Conservation (phyloP, 1,140 invertebrate species). For the Pristionchus pacificus region DNA sequence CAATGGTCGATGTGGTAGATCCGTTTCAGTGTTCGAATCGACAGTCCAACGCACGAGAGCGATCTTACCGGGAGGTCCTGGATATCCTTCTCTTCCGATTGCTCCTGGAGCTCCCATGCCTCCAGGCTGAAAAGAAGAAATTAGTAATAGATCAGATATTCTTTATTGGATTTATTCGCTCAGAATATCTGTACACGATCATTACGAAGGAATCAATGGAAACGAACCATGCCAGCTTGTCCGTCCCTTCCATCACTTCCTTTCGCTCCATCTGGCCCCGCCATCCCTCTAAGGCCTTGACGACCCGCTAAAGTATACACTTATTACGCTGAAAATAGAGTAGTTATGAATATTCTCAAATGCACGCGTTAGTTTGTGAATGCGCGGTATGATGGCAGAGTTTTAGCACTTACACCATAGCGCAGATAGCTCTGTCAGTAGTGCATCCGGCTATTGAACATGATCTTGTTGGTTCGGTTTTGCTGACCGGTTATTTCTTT, state of each 20-base stretch:
- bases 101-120: slow-evolving; percentile 43
- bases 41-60: slow-evolving; percentile 29
- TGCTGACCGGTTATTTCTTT: neutral
- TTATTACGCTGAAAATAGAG: neutral
- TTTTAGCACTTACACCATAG: neutral
- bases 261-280: slow-evolving; percentile 45
- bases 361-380: neutral
- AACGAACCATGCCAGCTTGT: slow-evolving; percentile 45
- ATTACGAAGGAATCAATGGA: slow-evolving; percentile 41
- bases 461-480: too few relatives aligned
- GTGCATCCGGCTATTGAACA: too few relatives aligned
- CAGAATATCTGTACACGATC: too few relatives aligned
- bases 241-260: slow-evolving; percentile 50
- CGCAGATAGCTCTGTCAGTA: too few relatives aligned
- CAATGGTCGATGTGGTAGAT: neutral
- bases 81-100: slow-evolving; percentile 37
- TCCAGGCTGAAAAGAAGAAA: too few relatives aligned
- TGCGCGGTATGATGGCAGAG: neutral
- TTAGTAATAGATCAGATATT: slow-evolving; percentile 14
- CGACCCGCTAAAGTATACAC: slow-evolving; percentile 44
- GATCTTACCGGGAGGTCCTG: slow-evolving; percentile 42
- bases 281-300: slow-evolving; percentile 48
- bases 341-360: neutral
- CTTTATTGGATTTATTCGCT: too few relatives aligned
- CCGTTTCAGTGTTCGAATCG: too few relatives aligned